A percentile compares a stretch with the other conserved stretches of the same genome.
Evolutionary conservation across 2,888 invertebrate species (phyloP).

Genomic region (Idaea biselata): DNA sequence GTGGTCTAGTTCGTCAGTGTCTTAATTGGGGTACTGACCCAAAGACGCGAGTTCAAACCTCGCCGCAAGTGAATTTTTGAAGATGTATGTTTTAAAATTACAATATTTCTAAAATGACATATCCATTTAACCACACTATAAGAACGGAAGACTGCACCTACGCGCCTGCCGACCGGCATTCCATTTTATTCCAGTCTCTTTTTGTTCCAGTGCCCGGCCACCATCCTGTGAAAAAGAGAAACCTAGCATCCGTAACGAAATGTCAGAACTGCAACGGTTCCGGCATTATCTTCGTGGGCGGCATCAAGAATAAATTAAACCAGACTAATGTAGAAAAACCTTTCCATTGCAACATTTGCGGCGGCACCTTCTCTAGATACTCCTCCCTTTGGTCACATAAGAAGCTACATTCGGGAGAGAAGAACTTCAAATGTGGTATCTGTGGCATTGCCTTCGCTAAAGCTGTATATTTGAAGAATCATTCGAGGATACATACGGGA

Average conservation of each 20-base stretch:
- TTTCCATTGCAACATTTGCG: slow-evolving; percentile 93
- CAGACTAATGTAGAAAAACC: slow-evolving; percentile 87
- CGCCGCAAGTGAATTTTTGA: no score
- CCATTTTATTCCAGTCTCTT: neutral
- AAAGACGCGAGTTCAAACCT: no score
- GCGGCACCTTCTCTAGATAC: slow-evolving; percentile 90
- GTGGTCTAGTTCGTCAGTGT: no score
- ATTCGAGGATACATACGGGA: slow-evolving; percentile 92
- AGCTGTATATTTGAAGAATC: slow-evolving; percentile 94
- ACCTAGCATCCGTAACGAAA: slow-evolving; percentile 90
- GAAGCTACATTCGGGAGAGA: slow-evolving; percentile 89
- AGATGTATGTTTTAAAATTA: no score
- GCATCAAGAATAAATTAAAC: slow-evolving; percentile 81
- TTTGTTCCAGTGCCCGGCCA: slow-evolving; percentile 72
- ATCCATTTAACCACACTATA: no score
- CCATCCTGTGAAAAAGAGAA: slow-evolving; percentile 92
- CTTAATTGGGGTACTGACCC: no score
- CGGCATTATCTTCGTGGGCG: slow-evolving; percentile 90
- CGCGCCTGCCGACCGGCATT: neutral
- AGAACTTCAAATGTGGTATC: slow-evolving; percentile 93
- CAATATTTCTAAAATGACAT: no score
- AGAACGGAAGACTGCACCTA: neutral
- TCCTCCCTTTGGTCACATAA: slow-evolving; percentile 95
- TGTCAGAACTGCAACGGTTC: slow-evolving; percentile 95
- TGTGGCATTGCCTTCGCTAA: slow-evolving; percentile 94